A percentile compares a stretch with the other conserved stretches of the same genome.
Conservation (phyloP, 1,140 invertebrate genomes). For the Cardiocondyla obscurior region DNA sequence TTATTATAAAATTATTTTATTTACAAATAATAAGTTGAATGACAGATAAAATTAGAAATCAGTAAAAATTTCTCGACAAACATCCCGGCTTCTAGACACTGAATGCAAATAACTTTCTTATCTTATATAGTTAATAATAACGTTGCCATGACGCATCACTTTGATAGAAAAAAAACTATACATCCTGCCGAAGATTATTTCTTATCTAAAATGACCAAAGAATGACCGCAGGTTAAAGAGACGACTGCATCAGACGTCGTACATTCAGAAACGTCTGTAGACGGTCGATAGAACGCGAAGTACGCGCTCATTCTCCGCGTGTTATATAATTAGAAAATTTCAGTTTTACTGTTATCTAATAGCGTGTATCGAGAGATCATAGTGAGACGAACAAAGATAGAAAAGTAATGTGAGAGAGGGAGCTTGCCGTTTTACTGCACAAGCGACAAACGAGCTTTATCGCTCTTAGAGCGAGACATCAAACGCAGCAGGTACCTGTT, state of each 20-base stretch:
- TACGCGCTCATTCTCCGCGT: neutral
- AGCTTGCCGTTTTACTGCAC: neutral
- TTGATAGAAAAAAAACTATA: neutral
- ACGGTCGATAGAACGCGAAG: neutral
- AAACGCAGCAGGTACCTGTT: slow-evolving; percentile 41
- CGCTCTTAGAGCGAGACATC: neutral
- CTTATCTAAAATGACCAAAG: neutral
- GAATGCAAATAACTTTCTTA: no score
- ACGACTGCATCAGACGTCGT: neutral
- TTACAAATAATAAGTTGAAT: neutral
- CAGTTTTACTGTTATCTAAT: neutral
- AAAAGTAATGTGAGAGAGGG: neutral
- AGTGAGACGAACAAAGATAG: neutral
- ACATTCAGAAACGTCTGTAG: neutral
- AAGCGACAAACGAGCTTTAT: neutral
- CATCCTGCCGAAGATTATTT: neutral
- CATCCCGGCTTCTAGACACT: no score
- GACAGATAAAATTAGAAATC: neutral
- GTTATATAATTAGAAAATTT: slow-evolving; percentile 17
- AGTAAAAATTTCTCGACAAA: no score
- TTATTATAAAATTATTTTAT: neutral
- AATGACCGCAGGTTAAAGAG: neutral
- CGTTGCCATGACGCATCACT: neutral
- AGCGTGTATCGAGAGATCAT: neutral
- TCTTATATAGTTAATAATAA: neutral